Percentiles rank a stretch among this genome's conserved stretches.
phyloP scores from a whole-genome alignment of 2,888 invertebrate genomes.

The Cantharis nigra region DNA sequence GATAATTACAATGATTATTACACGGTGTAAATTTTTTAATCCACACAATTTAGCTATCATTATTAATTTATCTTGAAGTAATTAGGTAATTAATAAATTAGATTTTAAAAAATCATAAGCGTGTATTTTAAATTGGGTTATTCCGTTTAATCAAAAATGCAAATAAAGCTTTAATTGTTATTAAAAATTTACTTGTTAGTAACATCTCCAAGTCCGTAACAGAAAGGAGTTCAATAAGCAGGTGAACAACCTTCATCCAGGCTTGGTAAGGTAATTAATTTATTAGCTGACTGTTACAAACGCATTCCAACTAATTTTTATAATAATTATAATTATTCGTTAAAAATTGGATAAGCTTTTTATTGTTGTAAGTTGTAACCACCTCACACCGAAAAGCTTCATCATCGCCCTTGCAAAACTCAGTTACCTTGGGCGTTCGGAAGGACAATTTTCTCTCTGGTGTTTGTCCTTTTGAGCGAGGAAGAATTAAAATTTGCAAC shows the following conservation, averaged over 20 bases:
- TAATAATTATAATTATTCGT: neutral
- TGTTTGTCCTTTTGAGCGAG: conserved; percentile 75
- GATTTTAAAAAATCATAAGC: neutral
- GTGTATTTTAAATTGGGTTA: conserved; percentile 10
- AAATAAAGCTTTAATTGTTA: conserved; percentile 18
- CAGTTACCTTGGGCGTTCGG: conserved; percentile 80
- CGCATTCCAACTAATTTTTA: conserved; percentile 2
- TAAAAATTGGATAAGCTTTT: neutral
- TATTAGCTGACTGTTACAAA: conserved; percentile 1
- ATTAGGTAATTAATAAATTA: neutral
- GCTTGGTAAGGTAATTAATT: conserved; percentile 6
- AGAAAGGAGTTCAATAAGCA: conserved; percentile 13
- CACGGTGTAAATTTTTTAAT: neutral
- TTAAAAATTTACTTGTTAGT: conserved; percentile 13
- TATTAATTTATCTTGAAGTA: neutral
- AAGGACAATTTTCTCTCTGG: conserved; percentile 80
- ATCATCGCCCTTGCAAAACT: neutral
- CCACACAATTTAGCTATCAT: neutral
- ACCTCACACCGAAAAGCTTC: neutral
- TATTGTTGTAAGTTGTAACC: neutral
- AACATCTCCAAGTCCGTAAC: conserved; percentile 14
- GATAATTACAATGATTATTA: neutral
- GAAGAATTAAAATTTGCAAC: conserved; percentile 78
- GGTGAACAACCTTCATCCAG: conserved; percentile 15
- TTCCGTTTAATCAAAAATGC: conserved; percentile 11